A percentile compares a stretch with the other conserved stretches of the same genome.
Evolutionary conservation across 2,888 invertebrate genomes (phyloP).

Genomic region (Chamaedrilus cognettii): DNA sequence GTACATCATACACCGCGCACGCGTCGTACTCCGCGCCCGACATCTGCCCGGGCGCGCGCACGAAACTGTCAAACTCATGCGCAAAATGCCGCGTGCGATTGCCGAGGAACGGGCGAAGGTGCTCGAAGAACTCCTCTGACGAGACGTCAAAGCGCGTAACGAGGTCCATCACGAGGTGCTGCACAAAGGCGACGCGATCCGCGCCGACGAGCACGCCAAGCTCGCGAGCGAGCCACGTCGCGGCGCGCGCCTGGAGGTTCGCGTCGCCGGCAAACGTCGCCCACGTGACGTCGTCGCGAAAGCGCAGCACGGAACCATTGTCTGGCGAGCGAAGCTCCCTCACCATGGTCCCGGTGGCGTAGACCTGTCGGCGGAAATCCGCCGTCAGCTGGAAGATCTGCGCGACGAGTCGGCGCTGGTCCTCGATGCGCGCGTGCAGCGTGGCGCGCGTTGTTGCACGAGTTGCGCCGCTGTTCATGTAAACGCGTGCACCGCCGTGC

Average conservation of each 20-base stretch:
- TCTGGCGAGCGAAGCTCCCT: conserved; percentile 1
- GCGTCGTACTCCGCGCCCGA: background rate
- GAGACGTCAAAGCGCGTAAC: background rate
- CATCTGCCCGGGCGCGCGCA: background rate
- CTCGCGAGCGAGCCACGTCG: background rate
- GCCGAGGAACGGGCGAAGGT: background rate
- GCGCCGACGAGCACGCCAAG: background rate
- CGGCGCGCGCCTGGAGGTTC: background rate
- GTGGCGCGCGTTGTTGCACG: background rate
- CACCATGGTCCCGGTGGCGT: background rate
- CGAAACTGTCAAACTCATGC: conserved; percentile 5
- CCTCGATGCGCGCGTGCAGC: background rate
- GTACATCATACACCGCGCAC: background rate
- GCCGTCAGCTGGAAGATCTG: background rate
- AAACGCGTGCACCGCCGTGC: background rate
- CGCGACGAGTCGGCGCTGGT: background rate
- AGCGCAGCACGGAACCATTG: background rate
- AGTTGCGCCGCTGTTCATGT: background rate
- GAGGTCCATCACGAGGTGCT: background rate
- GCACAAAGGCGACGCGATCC: background rate
- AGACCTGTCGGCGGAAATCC: background rate
- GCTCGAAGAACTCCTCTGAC: conserved; percentile 2
- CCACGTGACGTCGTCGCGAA: background rate
- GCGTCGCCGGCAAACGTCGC: background rate
- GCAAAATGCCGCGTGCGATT: background rate